Evolutionary conservation across 2,888 invertebrate genomes (phyloP).

Genomic region (Microctonus hyperodae): DNA sequence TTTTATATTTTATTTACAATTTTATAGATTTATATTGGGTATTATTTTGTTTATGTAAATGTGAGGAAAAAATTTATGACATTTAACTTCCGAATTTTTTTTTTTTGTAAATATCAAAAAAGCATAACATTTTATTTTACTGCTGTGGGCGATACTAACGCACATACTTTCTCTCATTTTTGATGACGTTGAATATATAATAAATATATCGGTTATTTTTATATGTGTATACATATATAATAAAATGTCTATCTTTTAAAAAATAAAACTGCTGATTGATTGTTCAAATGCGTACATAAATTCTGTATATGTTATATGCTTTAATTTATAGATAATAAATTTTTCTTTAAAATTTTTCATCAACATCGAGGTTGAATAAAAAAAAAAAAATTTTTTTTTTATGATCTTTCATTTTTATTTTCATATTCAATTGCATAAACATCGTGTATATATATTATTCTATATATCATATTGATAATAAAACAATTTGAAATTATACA

Average conservation of each 20-base stretch:
- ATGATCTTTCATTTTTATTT: neutral
- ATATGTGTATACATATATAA: neutral
- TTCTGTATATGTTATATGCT: neutral
- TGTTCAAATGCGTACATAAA: neutral
- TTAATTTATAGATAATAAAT: conserved; percentile 1
- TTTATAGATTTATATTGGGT: neutral
- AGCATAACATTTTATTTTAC: neutral
- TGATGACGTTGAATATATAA: neutral
- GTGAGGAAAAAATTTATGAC: neutral
- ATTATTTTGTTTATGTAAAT: neutral
- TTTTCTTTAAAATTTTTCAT: neutral
- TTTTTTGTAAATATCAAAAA: neutral
- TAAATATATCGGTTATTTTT: conserved; percentile 1
- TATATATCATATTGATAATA: neutral
- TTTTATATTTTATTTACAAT: too few relatives aligned
- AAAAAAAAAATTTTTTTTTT: neutral
- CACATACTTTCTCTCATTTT: neutral
- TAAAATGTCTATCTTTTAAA: neutral
- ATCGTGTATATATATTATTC: neutral
- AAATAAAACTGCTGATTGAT: conserved; percentile 1
- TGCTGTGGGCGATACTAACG: neutral
- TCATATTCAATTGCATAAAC: neutral
- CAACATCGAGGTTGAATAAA: neutral
- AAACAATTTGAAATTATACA: neutral
- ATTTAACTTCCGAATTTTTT: neutral